phyloP scores from a whole-genome alignment of 2,113 vertebrate genomes.

The Canis aureus region DNA sequence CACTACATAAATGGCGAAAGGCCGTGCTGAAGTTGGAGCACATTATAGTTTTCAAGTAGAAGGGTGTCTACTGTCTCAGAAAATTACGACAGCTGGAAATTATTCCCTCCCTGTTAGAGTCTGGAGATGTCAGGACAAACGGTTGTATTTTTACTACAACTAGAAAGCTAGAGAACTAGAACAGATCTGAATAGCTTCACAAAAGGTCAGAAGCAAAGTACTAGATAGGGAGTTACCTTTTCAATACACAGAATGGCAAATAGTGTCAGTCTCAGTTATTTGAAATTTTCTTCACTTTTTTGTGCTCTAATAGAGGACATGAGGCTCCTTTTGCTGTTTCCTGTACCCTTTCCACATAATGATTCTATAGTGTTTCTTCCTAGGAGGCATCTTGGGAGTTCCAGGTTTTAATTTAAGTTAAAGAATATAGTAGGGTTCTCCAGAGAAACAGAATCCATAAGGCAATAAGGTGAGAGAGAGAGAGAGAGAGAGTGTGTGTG shows the following conservation, averaged over 20 bases:
- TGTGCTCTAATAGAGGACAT: background rate
- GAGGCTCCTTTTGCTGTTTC: slow-evolving; percentile 6
- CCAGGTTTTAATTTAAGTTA: slow-evolving; percentile 43
- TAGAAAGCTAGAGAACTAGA: background rate
- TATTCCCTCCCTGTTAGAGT: background rate
- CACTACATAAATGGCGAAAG: background rate
- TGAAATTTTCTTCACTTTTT: background rate
- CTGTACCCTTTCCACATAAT: background rate
- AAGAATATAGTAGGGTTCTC: background rate
- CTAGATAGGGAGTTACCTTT: background rate
- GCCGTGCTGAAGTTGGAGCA: background rate
- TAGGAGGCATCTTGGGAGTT: background rate
- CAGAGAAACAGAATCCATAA: background rate
- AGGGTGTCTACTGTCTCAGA: background rate
- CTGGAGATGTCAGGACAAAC: background rate
- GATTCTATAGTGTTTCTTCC: background rate
- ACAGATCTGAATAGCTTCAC: background rate
- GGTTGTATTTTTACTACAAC: background rate
- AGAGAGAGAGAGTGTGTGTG: background rate
- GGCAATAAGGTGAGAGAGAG: background rate
- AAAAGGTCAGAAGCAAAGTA: background rate
- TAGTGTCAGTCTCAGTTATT: background rate
- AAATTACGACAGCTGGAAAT: background rate
- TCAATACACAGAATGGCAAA: background rate
- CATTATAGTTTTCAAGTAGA: slow-evolving; percentile 6